These are phyloP conservation scores for Caenorhabditis inopinata DNA, from an alignment of 1,140 invertebrate genomes.

Conservation along the genomic window DNA sequence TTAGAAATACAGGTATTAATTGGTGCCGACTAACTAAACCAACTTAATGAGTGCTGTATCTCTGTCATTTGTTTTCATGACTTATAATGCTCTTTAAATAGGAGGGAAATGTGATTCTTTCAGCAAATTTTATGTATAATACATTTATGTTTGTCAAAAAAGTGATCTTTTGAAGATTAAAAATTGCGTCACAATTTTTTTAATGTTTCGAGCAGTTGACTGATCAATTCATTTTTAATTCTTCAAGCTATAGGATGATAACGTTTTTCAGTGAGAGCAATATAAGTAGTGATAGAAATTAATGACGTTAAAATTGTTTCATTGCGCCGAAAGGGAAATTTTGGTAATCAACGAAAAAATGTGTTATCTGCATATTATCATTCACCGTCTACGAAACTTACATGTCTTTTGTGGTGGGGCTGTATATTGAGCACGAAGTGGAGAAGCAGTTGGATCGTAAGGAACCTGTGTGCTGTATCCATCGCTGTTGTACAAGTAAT, in stretches of 20 bases:
- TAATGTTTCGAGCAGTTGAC: too few relatives aligned
- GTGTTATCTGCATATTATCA: neutral
- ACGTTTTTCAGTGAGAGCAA: neutral
- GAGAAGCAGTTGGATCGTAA: neutral
- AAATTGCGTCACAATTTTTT: too few relatives aligned
- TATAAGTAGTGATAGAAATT: neutral
- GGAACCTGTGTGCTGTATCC: conserved; percentile 36
- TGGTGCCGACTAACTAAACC: too few relatives aligned
- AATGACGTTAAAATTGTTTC: neutral
- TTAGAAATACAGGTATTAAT: too few relatives aligned
- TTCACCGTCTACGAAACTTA: conserved; percentile 6
- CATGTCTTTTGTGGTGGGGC: conserved; percentile 26
- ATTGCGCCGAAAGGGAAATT: neutral
- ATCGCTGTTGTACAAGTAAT: conserved; percentile 49
- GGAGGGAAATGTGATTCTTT: too few relatives aligned
- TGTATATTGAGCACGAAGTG: neutral
- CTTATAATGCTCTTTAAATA: too few relatives aligned
- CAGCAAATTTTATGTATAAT: neutral
- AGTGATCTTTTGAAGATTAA: too few relatives aligned
- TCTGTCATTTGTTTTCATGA: too few relatives aligned
- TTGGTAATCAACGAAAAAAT: neutral
- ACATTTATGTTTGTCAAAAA: neutral
- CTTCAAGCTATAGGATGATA: too few relatives aligned
- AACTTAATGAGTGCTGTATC: too few relatives aligned
- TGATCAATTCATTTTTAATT: too few relatives aligned